These are phyloP conservation scores for Hydra vulgaris DNA, from an alignment of 30 jellyfish, hydroid and myxozoan genomes.

Conservation along the genomic window DNA sequence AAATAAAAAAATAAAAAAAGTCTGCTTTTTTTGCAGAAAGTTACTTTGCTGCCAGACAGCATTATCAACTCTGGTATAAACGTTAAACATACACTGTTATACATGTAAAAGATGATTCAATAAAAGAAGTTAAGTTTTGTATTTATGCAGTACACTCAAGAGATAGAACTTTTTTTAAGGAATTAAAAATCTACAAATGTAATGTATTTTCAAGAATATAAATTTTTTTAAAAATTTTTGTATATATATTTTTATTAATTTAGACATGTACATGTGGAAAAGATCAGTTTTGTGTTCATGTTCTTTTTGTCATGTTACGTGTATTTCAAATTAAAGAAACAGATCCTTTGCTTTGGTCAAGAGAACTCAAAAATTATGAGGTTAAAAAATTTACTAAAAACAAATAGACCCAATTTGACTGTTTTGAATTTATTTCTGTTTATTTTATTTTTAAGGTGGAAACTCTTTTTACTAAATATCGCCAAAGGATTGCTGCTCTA, in stretches of 20 bases:
- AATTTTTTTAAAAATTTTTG: too few relatives aligned
- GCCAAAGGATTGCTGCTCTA: slow-evolving; percentile 45
- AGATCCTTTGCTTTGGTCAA: slow-evolving; percentile 80
- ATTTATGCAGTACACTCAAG: too few relatives aligned
- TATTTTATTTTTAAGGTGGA: slow-evolving; percentile 48
- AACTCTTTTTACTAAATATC: slow-evolving; percentile 57
- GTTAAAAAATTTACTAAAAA: slow-evolving; percentile 23
- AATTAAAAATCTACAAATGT: too few relatives aligned
- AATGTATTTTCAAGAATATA: too few relatives aligned
- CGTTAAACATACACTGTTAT: too few relatives aligned
- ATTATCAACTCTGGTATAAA: too few relatives aligned
- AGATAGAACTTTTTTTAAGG: too few relatives aligned
- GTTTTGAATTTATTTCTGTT: background rate
- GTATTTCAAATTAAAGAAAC: slow-evolving; percentile 87
- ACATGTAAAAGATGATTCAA: too few relatives aligned
- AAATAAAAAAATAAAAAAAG: too few relatives aligned
- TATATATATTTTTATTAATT: background rate
- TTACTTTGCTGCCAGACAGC: too few relatives aligned
- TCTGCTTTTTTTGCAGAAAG: too few relatives aligned
- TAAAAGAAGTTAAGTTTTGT: too few relatives aligned
- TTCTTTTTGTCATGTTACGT: slow-evolving; percentile 84
- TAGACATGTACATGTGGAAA: slow-evolving; percentile 93
- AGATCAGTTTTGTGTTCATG: slow-evolving; percentile 86
- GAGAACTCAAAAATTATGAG: slow-evolving; percentile 81
- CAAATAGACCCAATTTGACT: background rate